These are phyloP conservation scores for Tiliqua scincoides DNA, from an alignment of 2,113 vertebrate species.

Conservation along the genomic window DNA sequence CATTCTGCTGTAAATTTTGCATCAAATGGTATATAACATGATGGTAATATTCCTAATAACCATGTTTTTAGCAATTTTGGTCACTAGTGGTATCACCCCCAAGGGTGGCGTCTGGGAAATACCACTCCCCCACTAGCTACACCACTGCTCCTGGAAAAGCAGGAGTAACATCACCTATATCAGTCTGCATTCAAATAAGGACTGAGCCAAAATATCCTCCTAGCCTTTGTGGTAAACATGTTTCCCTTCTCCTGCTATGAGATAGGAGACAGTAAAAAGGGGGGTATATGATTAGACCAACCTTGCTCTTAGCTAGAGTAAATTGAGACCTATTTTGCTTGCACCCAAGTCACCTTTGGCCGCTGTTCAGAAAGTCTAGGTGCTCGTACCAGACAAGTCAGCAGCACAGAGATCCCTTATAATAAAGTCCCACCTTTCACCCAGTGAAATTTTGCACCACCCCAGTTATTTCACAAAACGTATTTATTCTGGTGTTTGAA, in stretches of 20 bases:
- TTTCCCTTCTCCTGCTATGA: background rate
- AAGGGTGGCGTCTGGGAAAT: no score
- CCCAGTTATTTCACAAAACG: background rate
- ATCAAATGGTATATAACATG: no score
- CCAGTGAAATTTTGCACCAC: background rate
- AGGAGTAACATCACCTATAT: background rate
- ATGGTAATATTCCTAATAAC: no score
- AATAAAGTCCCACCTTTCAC: background rate
- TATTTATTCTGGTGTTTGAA: background rate
- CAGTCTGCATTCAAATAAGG: background rate
- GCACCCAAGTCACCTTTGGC: background rate
- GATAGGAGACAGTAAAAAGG: background rate
- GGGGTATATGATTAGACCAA: background rate
- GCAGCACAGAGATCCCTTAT: background rate
- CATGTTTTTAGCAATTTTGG: no score
- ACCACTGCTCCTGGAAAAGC: background rate
- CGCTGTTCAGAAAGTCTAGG: background rate
- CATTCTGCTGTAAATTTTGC: no score
- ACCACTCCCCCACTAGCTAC: no score
- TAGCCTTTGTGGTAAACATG: slow-evolving; percentile 23
- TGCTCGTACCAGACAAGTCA: background rate
- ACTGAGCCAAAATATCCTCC: background rate
- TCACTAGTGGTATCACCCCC: no score
- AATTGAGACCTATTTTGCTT: slow-evolving; percentile 14
- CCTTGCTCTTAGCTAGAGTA: background rate